Conservation (phyloP, 2,888 invertebrate species). For the Pseudeuparius sepicola region DNA sequence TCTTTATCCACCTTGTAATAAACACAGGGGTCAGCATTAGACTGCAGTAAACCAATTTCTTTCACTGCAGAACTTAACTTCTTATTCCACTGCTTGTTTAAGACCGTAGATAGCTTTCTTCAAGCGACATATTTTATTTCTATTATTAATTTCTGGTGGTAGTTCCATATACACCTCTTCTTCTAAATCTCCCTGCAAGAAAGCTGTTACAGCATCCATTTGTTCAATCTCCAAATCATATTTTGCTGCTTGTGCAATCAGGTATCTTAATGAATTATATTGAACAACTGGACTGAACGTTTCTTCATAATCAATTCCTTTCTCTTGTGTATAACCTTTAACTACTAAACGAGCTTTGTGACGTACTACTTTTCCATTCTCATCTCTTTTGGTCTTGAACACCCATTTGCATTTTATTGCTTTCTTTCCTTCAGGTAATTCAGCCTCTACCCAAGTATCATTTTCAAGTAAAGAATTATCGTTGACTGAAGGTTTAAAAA, state of each 20-base stretch:
- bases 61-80: too few relatives aligned
- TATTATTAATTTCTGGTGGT: constrained; percentile 16
- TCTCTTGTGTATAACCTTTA: constrained; percentile 24
- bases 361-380: too few relatives aligned
- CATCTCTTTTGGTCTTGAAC: constrained; percentile 11
- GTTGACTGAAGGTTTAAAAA: too few relatives aligned
- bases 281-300: constrained; percentile 26
- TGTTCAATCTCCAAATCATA: constrained; percentile 23
- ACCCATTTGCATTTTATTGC: constrained; percentile 28
- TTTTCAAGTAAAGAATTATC: too few relatives aligned
- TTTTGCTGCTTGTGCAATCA: constrained; percentile 24
- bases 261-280: constrained; percentile 21
- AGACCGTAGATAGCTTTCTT: constrained; percentile 23
- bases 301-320: constrained; percentile 27
- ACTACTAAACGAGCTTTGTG: constrained; percentile 25
- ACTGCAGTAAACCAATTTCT: too few relatives aligned
- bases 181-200: constrained; percentile 24
- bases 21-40: too few relatives aligned
- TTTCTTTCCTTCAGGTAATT: too few relatives aligned
- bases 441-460: too few relatives aligned
- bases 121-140: constrained; percentile 17
- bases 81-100: too few relatives aligned
- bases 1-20: too few relatives aligned
- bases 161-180: constrained; percentile 26
- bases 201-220: constrained; percentile 27